Percentiles rank a stretch among this genome's conserved stretches.
phyloP scores from a whole-genome alignment of 2,888 invertebrate genomes.

The Spatulosminthurus flaviceps region DNA sequence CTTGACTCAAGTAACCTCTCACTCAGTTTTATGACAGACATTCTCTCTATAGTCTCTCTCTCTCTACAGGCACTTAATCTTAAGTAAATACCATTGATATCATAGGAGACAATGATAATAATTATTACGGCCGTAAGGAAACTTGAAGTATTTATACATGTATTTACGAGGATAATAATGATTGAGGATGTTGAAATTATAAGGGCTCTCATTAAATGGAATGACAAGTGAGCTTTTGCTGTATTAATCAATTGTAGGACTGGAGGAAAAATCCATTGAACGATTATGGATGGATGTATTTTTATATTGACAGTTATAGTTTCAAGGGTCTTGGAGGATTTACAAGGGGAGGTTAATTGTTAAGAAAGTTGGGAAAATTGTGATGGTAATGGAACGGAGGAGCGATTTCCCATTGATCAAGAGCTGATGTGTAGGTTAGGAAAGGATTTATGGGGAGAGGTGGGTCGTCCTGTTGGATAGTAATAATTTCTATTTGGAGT shows the following conservation, averaged over 20 bases:
- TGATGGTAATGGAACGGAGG: neutral
- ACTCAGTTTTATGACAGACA: neutral
- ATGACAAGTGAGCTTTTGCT: too few species aligned
- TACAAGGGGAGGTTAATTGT: neutral
- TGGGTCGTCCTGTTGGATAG: slow-evolving; percentile 24
- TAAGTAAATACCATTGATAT: too few species aligned
- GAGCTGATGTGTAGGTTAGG: neutral
- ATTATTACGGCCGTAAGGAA: too few species aligned
- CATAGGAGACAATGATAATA: too few species aligned
- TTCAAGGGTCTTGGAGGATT: neutral
- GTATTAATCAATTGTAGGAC: neutral
- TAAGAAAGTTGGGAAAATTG: neutral
- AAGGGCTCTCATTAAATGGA: neutral
- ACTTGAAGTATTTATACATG: too few species aligned
- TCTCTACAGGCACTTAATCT: neutral
- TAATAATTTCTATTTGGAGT: slow-evolving; percentile 42
- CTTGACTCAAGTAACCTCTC: too few species aligned
- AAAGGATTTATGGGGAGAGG: slow-evolving; percentile 35
- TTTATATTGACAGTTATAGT: too few species aligned
- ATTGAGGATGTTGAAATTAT: neutral
- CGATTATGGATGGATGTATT: too few species aligned
- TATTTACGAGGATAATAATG: too few species aligned
- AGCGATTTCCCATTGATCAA: neutral
- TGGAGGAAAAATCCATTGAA: too few species aligned
- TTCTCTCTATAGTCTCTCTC: neutral